These are phyloP conservation scores for Carollia perspicillata DNA, from an alignment of 2,113 vertebrate genomes.

Conservation along the genomic window DNA sequence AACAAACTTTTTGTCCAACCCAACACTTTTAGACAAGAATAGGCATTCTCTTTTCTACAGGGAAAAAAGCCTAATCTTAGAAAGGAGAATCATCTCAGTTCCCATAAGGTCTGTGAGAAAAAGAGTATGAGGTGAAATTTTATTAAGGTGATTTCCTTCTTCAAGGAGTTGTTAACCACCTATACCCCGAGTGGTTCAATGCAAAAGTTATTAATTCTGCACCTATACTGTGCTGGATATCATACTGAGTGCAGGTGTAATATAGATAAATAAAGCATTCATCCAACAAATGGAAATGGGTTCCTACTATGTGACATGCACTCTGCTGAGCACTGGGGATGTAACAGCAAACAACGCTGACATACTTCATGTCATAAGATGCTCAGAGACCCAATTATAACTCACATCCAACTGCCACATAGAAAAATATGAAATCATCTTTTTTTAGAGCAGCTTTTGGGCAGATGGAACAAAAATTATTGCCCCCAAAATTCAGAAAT, in stretches of 20 bases:
- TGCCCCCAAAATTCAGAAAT: neutral
- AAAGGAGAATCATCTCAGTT: neutral
- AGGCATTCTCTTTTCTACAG: neutral
- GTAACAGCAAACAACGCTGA: neutral
- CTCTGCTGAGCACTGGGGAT: neutral
- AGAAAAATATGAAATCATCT: neutral
- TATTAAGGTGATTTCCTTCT: neutral
- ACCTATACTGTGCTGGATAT: neutral
- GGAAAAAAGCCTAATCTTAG: neutral
- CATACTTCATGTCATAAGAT: neutral
- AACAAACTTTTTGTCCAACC: no score
- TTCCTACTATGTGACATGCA: neutral
- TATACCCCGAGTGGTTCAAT: neutral
- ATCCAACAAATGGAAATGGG: neutral
- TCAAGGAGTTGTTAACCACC: neutral
- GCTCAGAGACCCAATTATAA: fast-evolving
- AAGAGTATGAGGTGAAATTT: neutral
- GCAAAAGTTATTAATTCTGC: neutral
- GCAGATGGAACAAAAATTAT: neutral
- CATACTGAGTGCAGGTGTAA: neutral
- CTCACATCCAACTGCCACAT: neutral
- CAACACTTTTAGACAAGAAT: neutral
- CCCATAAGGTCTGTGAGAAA: neutral
- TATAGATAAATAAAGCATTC: neutral
- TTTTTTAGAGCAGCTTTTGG: neutral